Evolutionary conservation across 2,888 invertebrate species (phyloP).

Genomic region (Latrodectus hesperus): DNA sequence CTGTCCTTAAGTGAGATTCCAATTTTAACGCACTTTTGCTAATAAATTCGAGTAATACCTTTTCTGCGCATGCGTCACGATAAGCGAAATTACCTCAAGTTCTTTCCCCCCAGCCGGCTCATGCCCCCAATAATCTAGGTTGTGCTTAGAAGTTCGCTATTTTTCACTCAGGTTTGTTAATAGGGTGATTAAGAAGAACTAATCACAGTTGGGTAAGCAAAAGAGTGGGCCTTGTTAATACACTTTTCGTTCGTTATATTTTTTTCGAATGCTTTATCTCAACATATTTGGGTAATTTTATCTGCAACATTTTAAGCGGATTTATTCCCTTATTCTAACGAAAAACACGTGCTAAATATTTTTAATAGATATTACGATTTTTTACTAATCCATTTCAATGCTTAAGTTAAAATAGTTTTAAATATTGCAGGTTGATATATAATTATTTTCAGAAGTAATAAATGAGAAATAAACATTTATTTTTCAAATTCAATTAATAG

Average conservation of each 20-base stretch:
- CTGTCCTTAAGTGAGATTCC: slow-evolving; percentile 56
- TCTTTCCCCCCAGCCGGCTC: not conserved
- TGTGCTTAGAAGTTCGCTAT: slow-evolving; percentile 45
- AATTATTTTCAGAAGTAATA: too few relatives aligned
- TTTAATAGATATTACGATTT: too few relatives aligned
- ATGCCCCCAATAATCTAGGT: slow-evolving; percentile 38
- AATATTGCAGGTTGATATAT: too few relatives aligned
- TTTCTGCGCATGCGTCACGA: slow-evolving; percentile 9
- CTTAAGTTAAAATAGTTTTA: too few relatives aligned
- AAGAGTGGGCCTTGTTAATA: slow-evolving; percentile 11
- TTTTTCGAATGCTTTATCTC: slow-evolving; percentile 18
- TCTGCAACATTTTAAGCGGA: too few relatives aligned
- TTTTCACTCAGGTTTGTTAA: slow-evolving; percentile 58
- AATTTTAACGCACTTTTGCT: slow-evolving; percentile 3
- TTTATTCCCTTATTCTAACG: too few relatives aligned
- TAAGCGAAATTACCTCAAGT: slow-evolving; percentile 53
- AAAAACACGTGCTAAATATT: too few relatives aligned
- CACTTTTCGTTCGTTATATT: slow-evolving; percentile 1
- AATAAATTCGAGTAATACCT: slow-evolving; percentile 47
- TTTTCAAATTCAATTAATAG: too few relatives aligned
- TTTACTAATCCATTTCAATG: too few relatives aligned
- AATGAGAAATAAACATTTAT: too few relatives aligned
- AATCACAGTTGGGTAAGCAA: slow-evolving; percentile 29
- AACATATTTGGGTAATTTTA: slow-evolving; percentile 16
- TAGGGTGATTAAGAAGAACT: slow-evolving; percentile 47